These are phyloP conservation scores for Zootermopsis nevadensis DNA, from an alignment of 2,888 invertebrate genomes.

Conservation along the genomic window DNA sequence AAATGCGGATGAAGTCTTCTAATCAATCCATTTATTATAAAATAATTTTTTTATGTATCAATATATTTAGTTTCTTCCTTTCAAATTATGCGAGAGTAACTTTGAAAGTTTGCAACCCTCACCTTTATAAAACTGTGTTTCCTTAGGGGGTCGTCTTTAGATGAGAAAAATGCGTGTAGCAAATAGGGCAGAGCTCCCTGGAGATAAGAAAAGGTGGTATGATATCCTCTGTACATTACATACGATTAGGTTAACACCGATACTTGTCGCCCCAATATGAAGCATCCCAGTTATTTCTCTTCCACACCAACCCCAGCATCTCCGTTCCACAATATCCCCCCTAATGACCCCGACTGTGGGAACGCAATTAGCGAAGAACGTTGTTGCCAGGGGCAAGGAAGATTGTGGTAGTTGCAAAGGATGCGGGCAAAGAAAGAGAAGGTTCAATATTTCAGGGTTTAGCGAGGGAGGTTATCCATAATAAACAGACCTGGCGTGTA, in stretches of 20 bases:
- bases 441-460: not conserved
- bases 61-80: too few species aligned
- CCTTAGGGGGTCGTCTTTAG: too few species aligned
- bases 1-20: too few species aligned
- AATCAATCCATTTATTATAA: too few species aligned
- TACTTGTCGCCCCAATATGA: not conserved
- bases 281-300: not conserved
- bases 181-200: too few species aligned
- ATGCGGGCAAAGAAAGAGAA: not conserved
- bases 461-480: constrained; percentile 20
- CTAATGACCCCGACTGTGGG: constrained; percentile 19
- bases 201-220: not conserved
- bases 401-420: not conserved
- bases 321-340: not conserved
- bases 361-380: constrained; percentile 25
- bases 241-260: not conserved
- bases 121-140: too few species aligned
- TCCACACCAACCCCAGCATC: not conserved
- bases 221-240: not conserved
- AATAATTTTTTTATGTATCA: too few species aligned
- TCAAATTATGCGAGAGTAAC: too few species aligned
- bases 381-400: not conserved
- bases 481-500: constrained; percentile 21
- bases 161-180: too few species aligned
- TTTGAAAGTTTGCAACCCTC: too few species aligned